phyloP scores from a whole-genome alignment of 2,888 invertebrate genomes.

The Empis livida region DNA sequence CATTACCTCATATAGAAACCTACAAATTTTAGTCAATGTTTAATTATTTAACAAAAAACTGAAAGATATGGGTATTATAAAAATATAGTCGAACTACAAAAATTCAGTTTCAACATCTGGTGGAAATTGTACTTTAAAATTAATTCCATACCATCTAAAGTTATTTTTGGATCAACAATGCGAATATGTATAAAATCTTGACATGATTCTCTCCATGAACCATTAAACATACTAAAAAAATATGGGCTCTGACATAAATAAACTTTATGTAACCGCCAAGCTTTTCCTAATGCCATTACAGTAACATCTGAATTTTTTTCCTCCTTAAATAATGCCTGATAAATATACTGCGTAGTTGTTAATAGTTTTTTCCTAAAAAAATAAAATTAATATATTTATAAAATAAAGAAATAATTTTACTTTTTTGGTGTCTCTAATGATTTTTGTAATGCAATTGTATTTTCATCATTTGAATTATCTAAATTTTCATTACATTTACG shows the following conservation, averaged over 20 bases:
- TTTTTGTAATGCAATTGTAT: constrained; percentile 40
- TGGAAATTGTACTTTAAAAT: background rate
- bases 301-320: constrained; percentile 63
- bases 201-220: constrained; percentile 59
- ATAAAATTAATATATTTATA: constrained; percentile 1
- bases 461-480: constrained; percentile 14
- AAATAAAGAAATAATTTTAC: constrained; percentile 28
- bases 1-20: no score
- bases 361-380: constrained; percentile 44
- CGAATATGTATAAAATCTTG: constrained; percentile 52
- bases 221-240: constrained; percentile 69
- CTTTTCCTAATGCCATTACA: constrained; percentile 53
- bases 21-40: background rate
- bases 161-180: constrained; percentile 58
- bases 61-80: no score
- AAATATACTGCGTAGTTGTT: constrained; percentile 66
- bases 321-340: constrained; percentile 60
- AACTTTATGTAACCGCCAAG: constrained; percentile 64
- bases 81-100: no score
- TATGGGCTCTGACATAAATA: constrained; percentile 70
- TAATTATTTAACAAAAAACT: background rate
- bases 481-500: constrained; percentile 35
- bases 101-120: no score
- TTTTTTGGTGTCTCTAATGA: constrained; percentile 50
- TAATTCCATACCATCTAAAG: constrained; percentile 43